phyloP scores from a whole-genome alignment of 2,888 invertebrate species.

The Drosophila suboccidentalis region DNA sequence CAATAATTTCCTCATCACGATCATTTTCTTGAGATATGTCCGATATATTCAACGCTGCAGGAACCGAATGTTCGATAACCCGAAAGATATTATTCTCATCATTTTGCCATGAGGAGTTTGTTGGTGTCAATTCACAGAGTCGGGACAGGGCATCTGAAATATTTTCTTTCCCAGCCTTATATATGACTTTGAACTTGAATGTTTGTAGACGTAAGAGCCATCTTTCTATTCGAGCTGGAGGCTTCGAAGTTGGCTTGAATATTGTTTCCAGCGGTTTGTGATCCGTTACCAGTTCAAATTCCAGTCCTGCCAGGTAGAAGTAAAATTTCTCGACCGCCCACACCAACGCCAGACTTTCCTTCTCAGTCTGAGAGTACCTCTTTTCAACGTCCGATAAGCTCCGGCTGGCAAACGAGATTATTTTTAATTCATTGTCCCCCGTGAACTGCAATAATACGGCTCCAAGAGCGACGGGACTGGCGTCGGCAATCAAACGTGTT shows the following conservation, averaged over 20 bases:
- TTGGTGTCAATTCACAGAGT: not conserved
- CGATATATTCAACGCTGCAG: not conserved
- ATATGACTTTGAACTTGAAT: not conserved
- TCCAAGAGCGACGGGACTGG: not conserved
- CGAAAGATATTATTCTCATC: not conserved
- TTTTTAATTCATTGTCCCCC: not conserved
- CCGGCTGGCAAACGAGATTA: not conserved
- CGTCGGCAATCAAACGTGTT: not conserved
- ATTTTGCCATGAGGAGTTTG: not conserved
- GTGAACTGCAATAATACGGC: not conserved
- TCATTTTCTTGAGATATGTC: not conserved
- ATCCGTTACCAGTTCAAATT: too few relatives aligned
- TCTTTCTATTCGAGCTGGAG: too few relatives aligned
- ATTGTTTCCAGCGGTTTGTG: too few relatives aligned
- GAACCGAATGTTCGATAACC: not conserved
- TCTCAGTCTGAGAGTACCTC: too few relatives aligned
- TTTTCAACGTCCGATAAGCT: too few relatives aligned
- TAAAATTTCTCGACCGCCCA: too few relatives aligned
- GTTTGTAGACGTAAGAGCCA: not conserved
- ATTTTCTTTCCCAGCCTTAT: not conserved
- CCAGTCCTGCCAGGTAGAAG: too few relatives aligned
- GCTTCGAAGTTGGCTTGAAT: too few relatives aligned
- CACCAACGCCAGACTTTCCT: too few relatives aligned
- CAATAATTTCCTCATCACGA: not conserved
- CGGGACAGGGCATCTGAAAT: not conserved